Percentiles rank a stretch among this genome's conserved stretches.
These are phyloP conservation scores for Cryptophagus acutangulus DNA, from an alignment of 2,888 invertebrate species.

Conservation along the genomic window DNA sequence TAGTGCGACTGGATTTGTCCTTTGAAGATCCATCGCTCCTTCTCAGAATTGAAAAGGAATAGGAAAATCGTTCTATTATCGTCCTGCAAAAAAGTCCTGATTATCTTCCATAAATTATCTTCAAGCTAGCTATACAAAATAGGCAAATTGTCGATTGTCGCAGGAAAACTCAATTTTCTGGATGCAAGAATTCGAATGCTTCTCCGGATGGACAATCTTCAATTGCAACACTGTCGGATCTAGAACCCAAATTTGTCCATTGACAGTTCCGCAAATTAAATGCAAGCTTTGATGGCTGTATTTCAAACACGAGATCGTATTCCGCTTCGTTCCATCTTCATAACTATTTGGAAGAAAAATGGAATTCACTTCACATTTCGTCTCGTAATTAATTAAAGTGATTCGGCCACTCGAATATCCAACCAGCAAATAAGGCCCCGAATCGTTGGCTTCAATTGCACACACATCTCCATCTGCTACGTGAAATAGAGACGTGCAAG, in stretches of 20 bases:
- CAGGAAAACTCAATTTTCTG: conserved; percentile 52
- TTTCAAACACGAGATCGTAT: conserved; percentile 6
- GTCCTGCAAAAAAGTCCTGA: conserved; percentile 48
- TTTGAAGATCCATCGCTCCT: conserved; percentile 50
- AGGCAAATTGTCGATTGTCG: conserved; percentile 54
- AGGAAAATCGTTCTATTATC: conserved; percentile 51
- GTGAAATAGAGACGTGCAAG: too few relatives aligned
- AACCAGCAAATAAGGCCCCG: too few relatives aligned
- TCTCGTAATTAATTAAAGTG: too few relatives aligned
- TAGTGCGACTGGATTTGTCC: conserved; percentile 62
- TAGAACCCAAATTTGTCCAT: conserved; percentile 57
- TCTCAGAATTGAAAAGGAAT: conserved; percentile 46
- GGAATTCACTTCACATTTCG: too few relatives aligned
- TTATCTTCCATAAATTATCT: conserved; percentile 4
- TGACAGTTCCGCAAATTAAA: conserved; percentile 56
- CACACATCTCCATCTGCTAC: too few relatives aligned
- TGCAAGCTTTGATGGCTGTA: conserved; percentile 44
- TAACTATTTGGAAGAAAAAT: too few relatives aligned
- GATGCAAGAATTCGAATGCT: conserved; percentile 49
- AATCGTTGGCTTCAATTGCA: too few relatives aligned
- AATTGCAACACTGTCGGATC: conserved; percentile 55
- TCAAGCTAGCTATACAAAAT: conserved; percentile 48
- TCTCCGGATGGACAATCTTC: conserved; percentile 47
- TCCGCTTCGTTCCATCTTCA: not conserved
- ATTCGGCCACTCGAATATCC: too few relatives aligned